Base-by-base conservation (phyloP, 1,140 invertebrate species). In the Heliothis subflexa region DNA sequence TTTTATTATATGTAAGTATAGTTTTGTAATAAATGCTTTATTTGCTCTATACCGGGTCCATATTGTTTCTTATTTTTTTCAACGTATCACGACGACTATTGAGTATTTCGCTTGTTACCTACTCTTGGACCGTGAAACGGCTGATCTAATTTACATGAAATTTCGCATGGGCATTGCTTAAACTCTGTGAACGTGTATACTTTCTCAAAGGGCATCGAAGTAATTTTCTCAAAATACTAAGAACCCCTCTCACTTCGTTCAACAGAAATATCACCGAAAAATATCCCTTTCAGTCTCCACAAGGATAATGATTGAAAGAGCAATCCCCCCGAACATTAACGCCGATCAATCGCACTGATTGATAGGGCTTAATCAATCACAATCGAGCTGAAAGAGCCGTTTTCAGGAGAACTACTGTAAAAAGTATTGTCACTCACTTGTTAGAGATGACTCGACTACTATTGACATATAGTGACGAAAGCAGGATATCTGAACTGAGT, bases 291-390 rank as follows among this genome's bases (percentile, higher is more conserved):
- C n/a, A 33, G 9, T 11, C 61, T 40, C 0, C 33, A 40, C 33
- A 33, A 33, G 33, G 33, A 64, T n/a, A 68, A 62, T 25, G 47
- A 70, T 70, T 70, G 64, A 68, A 28, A 13, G 33, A 40, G 18
- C 47, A 50, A 28, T 62, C 28, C 13, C 12, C 13, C 66, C n/a
- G 18, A 52, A 49, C 66, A 70, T 70, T 21, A 50, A 50, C 47
- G 21, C 47, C 47, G 50, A 49, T 70, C 66, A 70, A 70, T 70
- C 66, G 18, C 25, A 21, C 16, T 66, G 62, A 66, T 66, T 66
- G 66, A 70, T 49, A 52, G 47, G 4, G 18, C 18, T n/a, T 49
- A 28, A 70, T 70, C 66, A 70, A 70, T 70, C 66, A 70, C 47
- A 52, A 52, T 70, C 14, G 18, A 50, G 66, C 66, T 70, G 66